Base-by-base conservation (phyloP, 1,140 invertebrate genomes). In the Drosophila kepulauana region DNA sequence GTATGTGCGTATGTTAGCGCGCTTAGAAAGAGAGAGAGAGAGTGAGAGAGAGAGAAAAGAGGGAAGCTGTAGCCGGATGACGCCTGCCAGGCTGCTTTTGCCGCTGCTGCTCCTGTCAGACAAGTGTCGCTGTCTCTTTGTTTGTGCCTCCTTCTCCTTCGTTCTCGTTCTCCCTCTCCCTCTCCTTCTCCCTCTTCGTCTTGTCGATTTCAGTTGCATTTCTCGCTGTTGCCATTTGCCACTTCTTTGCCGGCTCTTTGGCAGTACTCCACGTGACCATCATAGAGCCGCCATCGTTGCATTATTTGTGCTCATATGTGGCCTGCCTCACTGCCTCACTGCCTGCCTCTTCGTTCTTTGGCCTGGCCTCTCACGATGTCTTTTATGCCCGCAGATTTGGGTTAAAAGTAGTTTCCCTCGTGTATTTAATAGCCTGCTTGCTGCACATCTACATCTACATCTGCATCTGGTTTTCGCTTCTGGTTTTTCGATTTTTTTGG, bases 321-420 rank as follows among this genome's bases (percentile, higher is more conserved):
- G 72, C 78, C 59, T 65, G 64, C 52, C 45, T 56, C 68, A 69
- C 57, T 63, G 68, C 48, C 65, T 72, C 46, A 49, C 13, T 16
- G 28, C 28, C 51, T 20, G 20, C 20, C 20, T 25, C 20, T 25
- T 25, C 20, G 20, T 25, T 25, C 20, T 25, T 25, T 15, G 68
- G 16, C 25, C 66, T 62, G 48, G 35, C 54, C 16, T 10, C n/a
- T 15, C 10, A 10, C 30, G 20, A 25, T 81, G 74, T 68, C 80
- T 78, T 89, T 89, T 81, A 78, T 88, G 81, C 86, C 86, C 78
- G 71, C 85, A 90, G 85, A 90, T 89, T 89, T 89, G 78, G 85
- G 85, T 89, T 89, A 90, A 90, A 89, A 90, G 78, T 90, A 81
- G 85, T 81, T 76, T 81, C 85, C 85, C 85, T 79, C 69, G 85